phyloP scores from a whole-genome alignment of 2,888 invertebrate genomes.

The Caenorhabditis sp. region DNA sequence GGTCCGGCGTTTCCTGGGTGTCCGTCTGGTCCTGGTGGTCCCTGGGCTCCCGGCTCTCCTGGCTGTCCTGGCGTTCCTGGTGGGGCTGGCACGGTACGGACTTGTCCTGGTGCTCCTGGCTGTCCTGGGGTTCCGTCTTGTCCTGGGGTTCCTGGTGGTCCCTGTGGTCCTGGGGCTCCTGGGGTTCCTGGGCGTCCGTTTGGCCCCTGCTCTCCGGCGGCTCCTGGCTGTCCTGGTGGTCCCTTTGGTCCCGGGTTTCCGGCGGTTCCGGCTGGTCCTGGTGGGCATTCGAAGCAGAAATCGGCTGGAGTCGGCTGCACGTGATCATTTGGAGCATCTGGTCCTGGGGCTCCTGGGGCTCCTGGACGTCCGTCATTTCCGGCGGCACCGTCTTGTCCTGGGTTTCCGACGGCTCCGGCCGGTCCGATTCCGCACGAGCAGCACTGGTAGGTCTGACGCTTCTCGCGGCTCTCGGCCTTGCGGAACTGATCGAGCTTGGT shows the following conservation, averaged over 20 bases:
- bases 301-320: slow-evolving; percentile 64
- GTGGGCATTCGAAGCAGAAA: slow-evolving; percentile 70
- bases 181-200: slow-evolving; percentile 71
- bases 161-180: slow-evolving; percentile 72
- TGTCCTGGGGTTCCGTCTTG: slow-evolving; percentile 72
- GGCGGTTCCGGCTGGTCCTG: slow-evolving; percentile 70
- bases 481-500: slow-evolving; percentile 63
- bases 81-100: slow-evolving; percentile 67
- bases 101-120: slow-evolving; percentile 70
- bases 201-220: slow-evolving; percentile 68
- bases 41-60: slow-evolving; percentile 69
- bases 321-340: slow-evolving; percentile 68
- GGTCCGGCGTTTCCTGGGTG: slow-evolving; percentile 65
- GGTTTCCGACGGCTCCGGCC: slow-evolving; percentile 60
- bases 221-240: slow-evolving; percentile 66
- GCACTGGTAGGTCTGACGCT: slow-evolving; percentile 68
- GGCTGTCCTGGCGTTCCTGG: slow-evolving; percentile 72
- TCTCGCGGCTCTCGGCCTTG: slow-evolving; percentile 62
- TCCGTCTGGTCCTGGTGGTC: slow-evolving; percentile 70
- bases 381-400: slow-evolving; percentile 63
- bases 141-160: slow-evolving; percentile 70
- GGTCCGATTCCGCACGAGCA: slow-evolving; percentile 69
- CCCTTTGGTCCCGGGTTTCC: slow-evolving; percentile 73
- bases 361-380: slow-evolving; percentile 67
- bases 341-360: slow-evolving; percentile 67